Base-by-base conservation (phyloP, 2,797 vertebrate genomes). In the Cynodonichthys magdalenae region DNA sequence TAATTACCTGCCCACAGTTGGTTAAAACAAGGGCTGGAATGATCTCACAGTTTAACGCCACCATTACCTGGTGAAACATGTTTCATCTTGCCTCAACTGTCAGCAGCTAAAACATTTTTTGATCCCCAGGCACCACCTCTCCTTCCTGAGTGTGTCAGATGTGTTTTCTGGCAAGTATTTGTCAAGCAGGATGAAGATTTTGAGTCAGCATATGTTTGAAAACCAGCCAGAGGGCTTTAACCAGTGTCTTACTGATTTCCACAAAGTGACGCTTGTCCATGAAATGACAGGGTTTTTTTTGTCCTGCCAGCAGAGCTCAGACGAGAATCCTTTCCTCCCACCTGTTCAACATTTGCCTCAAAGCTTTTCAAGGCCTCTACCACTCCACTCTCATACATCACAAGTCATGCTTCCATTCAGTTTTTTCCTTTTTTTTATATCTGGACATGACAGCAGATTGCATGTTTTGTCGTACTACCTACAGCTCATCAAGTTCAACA, bases 131-230 rank as follows among this genome's bases (percentile, higher is more conserved):
- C 54, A 69, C 5, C 3, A 55, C 58, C 54, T 58, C 49, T 58
- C 59, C 49, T 53, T 53, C 12, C 47, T 29, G 48, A 19, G 57
- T 60, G 45, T 55, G 47, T 61, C 24, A 24, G 27, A 2, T 64
- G 58, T 52, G 49, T 52, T 71, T 39, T 39, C 36, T 39, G 36
- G 36, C 36, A 39, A 12, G 70, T 55, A 34, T 53, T 62, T 55
- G 71, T 53, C 11, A 79, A 85, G 79, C 82, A 66, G 70, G 83
- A 85, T 85, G 72, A 87, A 14, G 83, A 85, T 66, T 80, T 84
- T 79, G 54, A 66, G 20, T 39, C 18, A 29, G 41, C 52, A n/a
- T 53, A 0, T 50, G 71, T 49, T 52, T 28, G 6, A 59, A 64
- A 46, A 24, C 12, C 41, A 66, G 66, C 51, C 42, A 50, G 72